Evolutionary conservation across 2,797 vertebrate genomes (phyloP), one percentile per base, ranked within the genome.

Genomic region (Momotus momota): DNA sequence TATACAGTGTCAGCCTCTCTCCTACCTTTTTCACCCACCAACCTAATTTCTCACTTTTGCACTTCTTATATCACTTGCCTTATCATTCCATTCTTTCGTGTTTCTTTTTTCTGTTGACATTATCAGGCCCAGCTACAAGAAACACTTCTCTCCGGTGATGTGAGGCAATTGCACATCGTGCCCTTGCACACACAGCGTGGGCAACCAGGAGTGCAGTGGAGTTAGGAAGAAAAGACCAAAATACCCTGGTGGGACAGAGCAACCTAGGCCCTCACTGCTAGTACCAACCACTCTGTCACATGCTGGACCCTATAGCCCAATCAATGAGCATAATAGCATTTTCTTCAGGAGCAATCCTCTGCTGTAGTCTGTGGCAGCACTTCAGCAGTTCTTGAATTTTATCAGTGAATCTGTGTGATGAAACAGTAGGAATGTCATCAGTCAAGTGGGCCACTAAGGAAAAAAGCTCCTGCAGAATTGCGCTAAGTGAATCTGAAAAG

Each of bases 181-280:
- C 64, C 38, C 41, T 35, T 29, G 23, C 0, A 1, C 45, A 72
- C 9, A 19, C 5, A 81, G 48, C 55, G 77, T 0, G 1, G 23
- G 35, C 6, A 9, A 41, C 7, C 22, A 43, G 72, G 20, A 79
- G 19, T 2, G 0, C 15, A 79, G 11, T 17, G 27, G 11, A 71
- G 22, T 33, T 46, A 58, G 20, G 26, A 49, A 35, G 15, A 49
- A 57, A 88, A 75, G 31, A 29, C 6, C 35, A 33, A 19, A 64
- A 58, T 33, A 61, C 19, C 9, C 9, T 1, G 3, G 19, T 10
- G 49, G 23, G 33, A 89, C 2, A 4, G 46, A 92, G n/a, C 1
- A 3, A 69, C 10, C 64, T 38, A 14, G 25, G 7, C 9, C 16
- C 26, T 22, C 8, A 4, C 31, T 62, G 33, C n/a, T 31, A n/a